Conservation (phyloP, 2,113 vertebrate genomes). For the Elanoides forficatus region DNA sequence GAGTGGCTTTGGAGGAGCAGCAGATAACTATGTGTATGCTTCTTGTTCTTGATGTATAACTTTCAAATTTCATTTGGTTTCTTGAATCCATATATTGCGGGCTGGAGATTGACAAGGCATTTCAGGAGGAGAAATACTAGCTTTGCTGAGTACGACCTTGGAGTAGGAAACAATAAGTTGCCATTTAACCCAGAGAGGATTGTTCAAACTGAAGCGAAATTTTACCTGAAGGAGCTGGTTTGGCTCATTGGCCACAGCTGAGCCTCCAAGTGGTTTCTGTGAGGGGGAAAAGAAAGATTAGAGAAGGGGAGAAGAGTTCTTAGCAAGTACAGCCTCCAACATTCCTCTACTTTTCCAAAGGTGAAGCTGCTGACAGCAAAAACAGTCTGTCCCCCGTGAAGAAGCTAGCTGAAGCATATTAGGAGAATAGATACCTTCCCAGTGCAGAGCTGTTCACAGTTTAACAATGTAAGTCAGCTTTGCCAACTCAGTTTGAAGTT, state of each 20-base stretch:
- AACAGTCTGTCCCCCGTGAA: background rate
- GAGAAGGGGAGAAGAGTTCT: background rate
- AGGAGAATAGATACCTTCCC: background rate
- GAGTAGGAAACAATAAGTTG: background rate
- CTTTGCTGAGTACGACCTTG: background rate
- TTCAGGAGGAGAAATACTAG: background rate
- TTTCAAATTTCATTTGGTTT: background rate
- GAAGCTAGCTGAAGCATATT: background rate
- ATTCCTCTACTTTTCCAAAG: background rate
- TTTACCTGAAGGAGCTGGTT: background rate
- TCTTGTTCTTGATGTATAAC: background rate
- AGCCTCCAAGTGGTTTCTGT: background rate
- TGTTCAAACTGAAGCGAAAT: background rate
- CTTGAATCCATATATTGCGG: background rate
- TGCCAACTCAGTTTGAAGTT: background rate
- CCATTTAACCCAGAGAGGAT: background rate
- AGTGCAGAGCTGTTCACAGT: background rate
- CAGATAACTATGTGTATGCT: background rate
- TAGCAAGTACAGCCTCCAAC: background rate
- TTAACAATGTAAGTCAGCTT: background rate
- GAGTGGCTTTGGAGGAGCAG: background rate
- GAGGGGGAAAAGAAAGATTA: background rate
- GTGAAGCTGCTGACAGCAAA: background rate
- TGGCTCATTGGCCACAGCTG: background rate
- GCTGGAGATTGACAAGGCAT: background rate